Percentiles rank a stretch among this genome's conserved stretches.
Conservation (phyloP, 2,113 vertebrate species). For the Pelecanus crispus region DNA sequence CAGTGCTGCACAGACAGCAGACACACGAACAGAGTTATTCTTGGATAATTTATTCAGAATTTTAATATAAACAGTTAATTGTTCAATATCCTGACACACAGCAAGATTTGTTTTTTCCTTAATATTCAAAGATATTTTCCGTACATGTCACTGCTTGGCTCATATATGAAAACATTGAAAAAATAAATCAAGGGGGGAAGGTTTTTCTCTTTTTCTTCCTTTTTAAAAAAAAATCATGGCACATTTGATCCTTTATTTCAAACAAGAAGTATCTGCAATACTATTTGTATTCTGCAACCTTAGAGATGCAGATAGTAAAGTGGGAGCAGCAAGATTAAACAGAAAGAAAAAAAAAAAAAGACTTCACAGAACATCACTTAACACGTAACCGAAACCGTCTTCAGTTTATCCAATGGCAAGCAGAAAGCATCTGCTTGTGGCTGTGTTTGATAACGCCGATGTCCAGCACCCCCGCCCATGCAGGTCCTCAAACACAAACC, state of each 20-base stretch:
- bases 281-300: slow-evolving; percentile 56
- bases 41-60: slow-evolving; percentile 92
- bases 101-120: slow-evolving; percentile 77
- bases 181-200: slow-evolving; percentile 74
- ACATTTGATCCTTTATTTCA: slow-evolving; percentile 75
- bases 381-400: background rate
- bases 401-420: background rate
- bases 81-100: slow-evolving; percentile 94
- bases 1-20: background rate
- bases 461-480: rapidly evolving
- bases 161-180: slow-evolving; percentile 84
- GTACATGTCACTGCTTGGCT: slow-evolving; percentile 89
- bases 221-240: slow-evolving; percentile 63
- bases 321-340: slow-evolving; percentile 1
- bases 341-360: background rate
- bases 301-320: slow-evolving; percentile 44
- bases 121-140: slow-evolving; percentile 83
- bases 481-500: background rate
- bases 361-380: background rate
- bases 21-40: slow-evolving; percentile 42
- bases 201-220: slow-evolving; percentile 57
- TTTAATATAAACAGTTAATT: slow-evolving; percentile 99
- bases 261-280: slow-evolving; percentile 63
- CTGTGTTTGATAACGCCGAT: background rate
- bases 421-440: background rate